These are phyloP conservation scores for Daboia siamensis DNA, from an alignment of 2,113 vertebrate genomes.

Conservation along the genomic window DNA sequence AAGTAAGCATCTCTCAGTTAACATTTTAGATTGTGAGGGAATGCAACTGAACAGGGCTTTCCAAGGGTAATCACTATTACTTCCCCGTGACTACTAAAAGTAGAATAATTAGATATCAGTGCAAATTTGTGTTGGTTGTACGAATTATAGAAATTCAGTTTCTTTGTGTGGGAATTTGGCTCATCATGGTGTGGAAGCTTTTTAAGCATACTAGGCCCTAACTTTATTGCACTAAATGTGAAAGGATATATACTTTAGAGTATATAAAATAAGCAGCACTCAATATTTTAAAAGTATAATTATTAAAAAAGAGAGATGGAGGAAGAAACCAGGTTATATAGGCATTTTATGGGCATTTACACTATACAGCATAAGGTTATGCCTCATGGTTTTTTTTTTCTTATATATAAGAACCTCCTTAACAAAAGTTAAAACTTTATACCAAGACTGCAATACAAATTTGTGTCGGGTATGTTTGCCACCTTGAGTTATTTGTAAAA, in stretches of 20 bases:
- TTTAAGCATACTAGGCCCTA: not conserved
- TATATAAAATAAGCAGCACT: slow-evolving; percentile 38
- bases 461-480: slow-evolving; percentile 33
- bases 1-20: not conserved
- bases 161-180: not conserved
- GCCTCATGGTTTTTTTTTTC: slow-evolving; percentile 51
- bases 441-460: slow-evolving; percentile 46
- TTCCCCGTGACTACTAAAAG: not conserved
- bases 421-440: slow-evolving; percentile 47
- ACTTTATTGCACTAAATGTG: slow-evolving; percentile 42
- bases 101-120: not conserved
- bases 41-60: not conserved
- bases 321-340: slow-evolving; percentile 53
- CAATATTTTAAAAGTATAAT: slow-evolving; percentile 48
- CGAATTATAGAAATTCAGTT: not conserved
- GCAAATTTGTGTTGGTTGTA: not conserved
- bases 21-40: not conserved
- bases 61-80: not conserved
- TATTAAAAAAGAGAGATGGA: slow-evolving; percentile 39
- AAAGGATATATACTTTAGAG: slow-evolving; percentile 44
- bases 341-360: slow-evolving; percentile 33
- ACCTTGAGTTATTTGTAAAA: not conserved
- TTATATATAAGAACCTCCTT: slow-evolving; percentile 30
- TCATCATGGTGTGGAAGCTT: not conserved
- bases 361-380: slow-evolving; percentile 47